Conservation (phyloP, 2,888 invertebrate genomes). For the Dolomedes plantarius region DNA sequence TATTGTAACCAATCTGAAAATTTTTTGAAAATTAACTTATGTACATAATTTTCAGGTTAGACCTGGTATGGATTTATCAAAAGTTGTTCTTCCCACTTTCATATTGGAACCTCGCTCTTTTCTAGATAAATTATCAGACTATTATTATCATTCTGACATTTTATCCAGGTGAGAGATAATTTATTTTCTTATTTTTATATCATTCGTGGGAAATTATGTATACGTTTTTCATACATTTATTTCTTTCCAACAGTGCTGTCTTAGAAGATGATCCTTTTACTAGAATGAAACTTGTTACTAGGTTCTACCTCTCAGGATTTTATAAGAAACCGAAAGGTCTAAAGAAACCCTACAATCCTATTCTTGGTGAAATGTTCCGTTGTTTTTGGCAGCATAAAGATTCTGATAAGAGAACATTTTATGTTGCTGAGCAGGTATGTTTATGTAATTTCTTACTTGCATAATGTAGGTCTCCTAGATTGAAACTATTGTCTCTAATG, state of each 20-base stretch:
- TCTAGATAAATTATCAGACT: conserved; percentile 93
- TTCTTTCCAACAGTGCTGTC: conserved; percentile 83
- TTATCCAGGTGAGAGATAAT: conserved; percentile 83
- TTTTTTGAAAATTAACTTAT: too few relatives aligned
- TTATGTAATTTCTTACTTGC: too few relatives aligned
- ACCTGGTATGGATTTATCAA: conserved; percentile 96
- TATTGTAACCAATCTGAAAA: too few relatives aligned
- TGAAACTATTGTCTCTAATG: too few relatives aligned
- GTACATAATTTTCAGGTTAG: conserved; percentile 84
- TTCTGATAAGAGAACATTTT: conserved; percentile 89
- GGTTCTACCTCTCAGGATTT: conserved; percentile 94
- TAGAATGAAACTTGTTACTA: conserved; percentile 90
- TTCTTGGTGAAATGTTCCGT: conserved; percentile 92
- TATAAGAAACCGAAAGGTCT: conserved; percentile 95
- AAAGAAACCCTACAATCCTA: conserved; percentile 97
- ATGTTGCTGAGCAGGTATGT: conserved; percentile 91
- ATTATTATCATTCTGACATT: conserved; percentile 94
- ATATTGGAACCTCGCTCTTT: conserved; percentile 95
- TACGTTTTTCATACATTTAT: background rate
- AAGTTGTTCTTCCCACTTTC: conserved; percentile 94
- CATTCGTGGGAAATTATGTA: background rate
- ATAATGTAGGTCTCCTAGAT: too few relatives aligned
- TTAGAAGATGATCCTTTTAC: conserved; percentile 90
- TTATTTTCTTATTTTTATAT: conserved; percentile 68
- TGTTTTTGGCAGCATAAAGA: conserved; percentile 90